Conservation (phyloP, 2,888 invertebrate species). For the Protophormia terraenovae region DNA sequence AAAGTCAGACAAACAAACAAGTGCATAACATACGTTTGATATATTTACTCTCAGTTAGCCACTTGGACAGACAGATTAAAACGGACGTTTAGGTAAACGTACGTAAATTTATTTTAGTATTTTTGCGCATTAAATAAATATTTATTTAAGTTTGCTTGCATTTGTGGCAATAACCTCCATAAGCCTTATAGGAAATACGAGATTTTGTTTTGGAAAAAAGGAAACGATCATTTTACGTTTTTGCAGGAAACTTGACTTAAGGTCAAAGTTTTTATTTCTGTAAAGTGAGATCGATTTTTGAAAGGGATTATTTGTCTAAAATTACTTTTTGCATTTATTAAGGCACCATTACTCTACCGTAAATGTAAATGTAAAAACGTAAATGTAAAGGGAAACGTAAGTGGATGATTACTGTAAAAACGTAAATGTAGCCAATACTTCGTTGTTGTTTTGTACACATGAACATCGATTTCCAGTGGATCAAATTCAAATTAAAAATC, state of each 20-base stretch:
- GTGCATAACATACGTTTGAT: not conserved
- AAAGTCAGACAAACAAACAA: not conserved
- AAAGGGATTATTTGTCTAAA: not conserved
- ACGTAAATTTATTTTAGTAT: constrained; percentile 35
- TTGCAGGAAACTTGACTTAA: constrained; percentile 47
- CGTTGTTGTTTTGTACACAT: too few species aligned
- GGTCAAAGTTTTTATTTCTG: constrained; percentile 6
- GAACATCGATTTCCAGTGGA: too few species aligned
- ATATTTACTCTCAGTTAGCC: not conserved
- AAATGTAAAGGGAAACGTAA: too few species aligned
- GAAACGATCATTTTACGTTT: constrained; percentile 43
- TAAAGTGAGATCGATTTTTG: constrained; percentile 3
- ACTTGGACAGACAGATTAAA: not conserved
- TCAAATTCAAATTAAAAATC: too few species aligned
- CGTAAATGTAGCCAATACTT: too few species aligned
- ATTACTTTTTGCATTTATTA: too few species aligned
- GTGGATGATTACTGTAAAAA: too few species aligned
- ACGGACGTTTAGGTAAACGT: not conserved
- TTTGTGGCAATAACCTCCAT: constrained; percentile 13
- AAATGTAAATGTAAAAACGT: too few species aligned
- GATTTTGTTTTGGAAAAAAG: constrained; percentile 4
- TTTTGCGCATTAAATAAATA: constrained; percentile 57
- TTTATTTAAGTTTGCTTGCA: constrained; percentile 30
- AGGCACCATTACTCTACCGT: too few species aligned
- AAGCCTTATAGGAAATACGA: constrained; percentile 42